Evolutionary conservation across 2,113 vertebrate species (phyloP), one percentile per base, ranked within the genome.

Genomic region (Lepisosteus oculatus): DNA sequence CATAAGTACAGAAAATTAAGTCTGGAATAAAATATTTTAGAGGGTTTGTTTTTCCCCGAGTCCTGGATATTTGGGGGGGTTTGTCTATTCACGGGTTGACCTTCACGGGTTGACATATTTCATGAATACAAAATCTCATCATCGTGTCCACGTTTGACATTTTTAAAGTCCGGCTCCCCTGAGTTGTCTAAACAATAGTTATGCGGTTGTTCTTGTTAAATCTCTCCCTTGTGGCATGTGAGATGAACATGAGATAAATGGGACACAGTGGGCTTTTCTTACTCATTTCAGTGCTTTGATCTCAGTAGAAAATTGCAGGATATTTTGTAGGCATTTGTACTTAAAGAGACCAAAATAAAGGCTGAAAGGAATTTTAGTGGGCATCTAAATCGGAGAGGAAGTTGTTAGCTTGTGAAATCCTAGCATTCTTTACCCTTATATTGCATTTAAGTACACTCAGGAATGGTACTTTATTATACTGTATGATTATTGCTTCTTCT

Each of bases 401-500:
- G 51, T 68, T 54, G 65, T 55, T 68, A 55, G 51, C 8, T 70
- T 70, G 56, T 29, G 14, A 15, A 45, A 41, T 43, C 17, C 6
- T n/a, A 15, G 67, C 67, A 69, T 69, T 57, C 67, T 29, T 69
- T 43, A 41, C 55, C 51, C 55, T 43, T 59, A 43, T 59, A 69
- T 54, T 57, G 42, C 55, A 57, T 68, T 57, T 61, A 15, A 64
- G 43, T 61, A 17, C 55, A 51, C 13, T 15, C 29, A 15, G 12
- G 41, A 11, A 51, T 54, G 59, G 57, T n/a, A 13, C 6, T 55
- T 59, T 43, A 6, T 42, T 47, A 6, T 44, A 59, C 29, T 17
- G 55, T 55, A 65, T 17, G 4, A 43, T 65, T 41, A 17, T 55
- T 65, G 1, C 73, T 61, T 66, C 68, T 72, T 79, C 72, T 83